These are phyloP conservation scores for Clarias magur DNA, from an alignment of 2,113 vertebrate species.

Conservation along the genomic window DNA sequence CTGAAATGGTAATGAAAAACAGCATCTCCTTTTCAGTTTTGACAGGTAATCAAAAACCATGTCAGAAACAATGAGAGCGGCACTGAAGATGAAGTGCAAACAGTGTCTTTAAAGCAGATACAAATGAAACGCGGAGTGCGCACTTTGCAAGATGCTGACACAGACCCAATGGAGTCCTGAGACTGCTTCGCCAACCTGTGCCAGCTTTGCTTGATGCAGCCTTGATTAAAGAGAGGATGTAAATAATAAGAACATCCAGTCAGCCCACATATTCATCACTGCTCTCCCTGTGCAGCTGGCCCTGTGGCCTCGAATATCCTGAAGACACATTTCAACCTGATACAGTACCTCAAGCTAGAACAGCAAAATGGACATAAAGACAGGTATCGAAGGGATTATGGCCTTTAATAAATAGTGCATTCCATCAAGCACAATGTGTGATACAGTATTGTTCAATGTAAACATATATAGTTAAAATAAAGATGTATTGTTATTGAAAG, in stretches of 20 bases:
- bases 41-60: constrained; percentile 41
- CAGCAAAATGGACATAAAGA: neutral
- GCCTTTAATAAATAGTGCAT: neutral
- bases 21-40: constrained; percentile 22
- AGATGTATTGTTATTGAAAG: neutral
- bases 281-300: neutral
- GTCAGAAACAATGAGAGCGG: neutral
- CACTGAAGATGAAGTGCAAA: constrained; percentile 41
- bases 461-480: neutral
- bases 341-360: neutral
- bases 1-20: constrained; percentile 37
- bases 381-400: neutral
- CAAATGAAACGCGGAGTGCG: constrained; percentile 32
- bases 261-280: constrained; percentile 43
- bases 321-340: neutral
- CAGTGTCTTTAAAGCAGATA: constrained; percentile 17
- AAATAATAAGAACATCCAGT: constrained; percentile 42
- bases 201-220: constrained; percentile 30
- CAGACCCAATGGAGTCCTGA: constrained; percentile 28
- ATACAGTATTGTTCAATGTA: neutral
- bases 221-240: constrained; percentile 47
- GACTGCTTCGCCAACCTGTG: constrained; percentile 39
- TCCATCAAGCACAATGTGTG: neutral
- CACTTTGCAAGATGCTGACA: constrained; percentile 46
- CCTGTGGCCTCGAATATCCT: constrained; percentile 15